Percentiles rank a stretch among this genome's conserved stretches.
Evolutionary conservation across 2,888 invertebrate species (phyloP).

Genomic region (Amiota minor): DNA sequence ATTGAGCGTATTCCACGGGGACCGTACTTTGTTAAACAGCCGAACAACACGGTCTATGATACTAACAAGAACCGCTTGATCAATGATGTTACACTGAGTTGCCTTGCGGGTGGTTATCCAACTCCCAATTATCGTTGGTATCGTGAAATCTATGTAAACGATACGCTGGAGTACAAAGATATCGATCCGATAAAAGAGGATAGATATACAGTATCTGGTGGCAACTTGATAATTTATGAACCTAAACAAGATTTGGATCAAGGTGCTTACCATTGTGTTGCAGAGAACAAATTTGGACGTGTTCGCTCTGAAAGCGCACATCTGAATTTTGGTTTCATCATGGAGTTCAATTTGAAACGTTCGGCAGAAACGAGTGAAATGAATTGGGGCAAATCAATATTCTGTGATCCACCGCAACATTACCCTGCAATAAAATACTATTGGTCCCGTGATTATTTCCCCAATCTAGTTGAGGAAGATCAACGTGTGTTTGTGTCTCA

Average conservation of each 20-base stretch:
- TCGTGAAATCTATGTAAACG: constrained; percentile 88
- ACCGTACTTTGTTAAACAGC: constrained; percentile 90
- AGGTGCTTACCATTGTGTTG: constrained; percentile 93
- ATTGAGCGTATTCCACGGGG: constrained; percentile 88
- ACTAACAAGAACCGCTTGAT: constrained; percentile 80
- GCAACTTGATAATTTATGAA: constrained; percentile 89
- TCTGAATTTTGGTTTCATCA: constrained; percentile 90
- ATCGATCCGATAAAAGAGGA: constrained; percentile 85
- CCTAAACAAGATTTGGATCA: constrained; percentile 88
- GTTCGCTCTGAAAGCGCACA: constrained; percentile 91
- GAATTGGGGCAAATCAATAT: constrained; percentile 94
- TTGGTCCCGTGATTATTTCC: constrained; percentile 92
- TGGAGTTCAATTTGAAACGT: constrained; percentile 91
- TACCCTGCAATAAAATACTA: constrained; percentile 91
- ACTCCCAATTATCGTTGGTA: constrained; percentile 93
- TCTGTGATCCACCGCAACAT: constrained; percentile 93
- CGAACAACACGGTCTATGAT: constrained; percentile 88
- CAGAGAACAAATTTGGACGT: constrained; percentile 90
- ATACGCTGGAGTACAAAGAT: constrained; percentile 80
- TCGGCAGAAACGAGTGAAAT: constrained; percentile 88
- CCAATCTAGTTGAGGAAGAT: constrained; percentile 94
- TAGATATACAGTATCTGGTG: constrained; percentile 91
- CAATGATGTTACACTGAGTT: constrained; percentile 86
- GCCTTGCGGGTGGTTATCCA: constrained; percentile 90
- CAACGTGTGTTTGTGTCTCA: constrained; percentile 92